These are phyloP conservation scores for Diorhabda sublineata DNA, from an alignment of 1,140 invertebrate species.

Conservation along the genomic window DNA sequence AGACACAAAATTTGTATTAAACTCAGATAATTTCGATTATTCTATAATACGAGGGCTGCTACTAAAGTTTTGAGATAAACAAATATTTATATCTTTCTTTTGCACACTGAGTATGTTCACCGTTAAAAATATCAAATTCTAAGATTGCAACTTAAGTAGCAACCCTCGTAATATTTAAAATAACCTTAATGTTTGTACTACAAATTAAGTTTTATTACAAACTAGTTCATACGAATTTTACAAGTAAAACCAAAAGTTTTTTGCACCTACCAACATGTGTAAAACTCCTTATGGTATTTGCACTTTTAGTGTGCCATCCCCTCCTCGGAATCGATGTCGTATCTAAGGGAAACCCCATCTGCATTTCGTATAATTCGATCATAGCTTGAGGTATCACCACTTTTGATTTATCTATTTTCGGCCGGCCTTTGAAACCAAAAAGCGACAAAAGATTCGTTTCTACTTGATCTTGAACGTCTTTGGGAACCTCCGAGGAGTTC, in stretches of 20 bases:
- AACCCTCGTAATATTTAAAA: no score
- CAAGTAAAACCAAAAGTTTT: not conserved
- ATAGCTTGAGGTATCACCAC: slow-evolving; percentile 71
- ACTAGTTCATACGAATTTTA: no score
- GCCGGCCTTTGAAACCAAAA: slow-evolving; percentile 66
- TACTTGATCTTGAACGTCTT: slow-evolving; percentile 46
- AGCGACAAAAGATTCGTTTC: slow-evolving; percentile 68
- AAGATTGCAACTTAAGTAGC: no score
- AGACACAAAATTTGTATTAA: no score
- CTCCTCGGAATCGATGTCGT: slow-evolving; percentile 63
- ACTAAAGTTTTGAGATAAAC: no score
- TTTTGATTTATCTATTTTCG: slow-evolving; percentile 50
- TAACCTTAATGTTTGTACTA: no score
- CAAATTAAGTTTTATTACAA: no score
- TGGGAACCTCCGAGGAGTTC: slow-evolving; percentile 17
- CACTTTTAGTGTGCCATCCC: slow-evolving; percentile 61
- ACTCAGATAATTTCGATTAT: no score
- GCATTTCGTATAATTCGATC: slow-evolving; percentile 68
- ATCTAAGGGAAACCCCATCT: slow-evolving; percentile 55
- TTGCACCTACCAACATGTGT: slow-evolving; percentile 67
- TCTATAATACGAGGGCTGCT: no score
- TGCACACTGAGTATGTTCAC: no score
- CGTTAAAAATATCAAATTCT: no score
- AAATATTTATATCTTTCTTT: no score
- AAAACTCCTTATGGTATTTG: slow-evolving; percentile 85